These are phyloP conservation scores for Tenodera sinensis DNA, from an alignment of 2,888 invertebrate species.

Conservation along the genomic window DNA sequence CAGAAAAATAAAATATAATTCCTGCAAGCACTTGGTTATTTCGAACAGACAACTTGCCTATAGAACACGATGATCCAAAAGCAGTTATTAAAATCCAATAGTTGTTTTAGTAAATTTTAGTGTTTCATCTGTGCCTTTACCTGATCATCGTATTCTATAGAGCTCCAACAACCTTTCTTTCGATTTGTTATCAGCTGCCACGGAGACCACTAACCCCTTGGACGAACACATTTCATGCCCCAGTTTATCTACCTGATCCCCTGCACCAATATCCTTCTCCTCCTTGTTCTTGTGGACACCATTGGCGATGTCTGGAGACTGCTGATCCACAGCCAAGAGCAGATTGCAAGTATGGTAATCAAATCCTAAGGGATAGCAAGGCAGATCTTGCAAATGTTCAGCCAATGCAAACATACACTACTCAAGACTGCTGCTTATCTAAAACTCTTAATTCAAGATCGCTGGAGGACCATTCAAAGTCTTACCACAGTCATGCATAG, in stretches of 20 bases:
- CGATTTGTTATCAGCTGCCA: not conserved
- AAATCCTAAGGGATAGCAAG: conserved; percentile 70
- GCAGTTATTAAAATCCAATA: no score
- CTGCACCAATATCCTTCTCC: conserved; percentile 92
- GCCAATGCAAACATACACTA: not conserved
- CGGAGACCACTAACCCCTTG: not conserved
- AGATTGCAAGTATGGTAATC: conserved; percentile 99
- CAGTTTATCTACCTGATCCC: conserved; percentile 79
- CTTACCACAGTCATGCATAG: not conserved
- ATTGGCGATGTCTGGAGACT: conserved; percentile 90
- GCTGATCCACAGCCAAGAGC: conserved; percentile 95
- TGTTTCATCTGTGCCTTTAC: no score
- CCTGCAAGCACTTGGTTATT: no score
- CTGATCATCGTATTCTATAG: not conserved
- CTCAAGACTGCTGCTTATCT: not conserved
- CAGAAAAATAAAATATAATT: no score
- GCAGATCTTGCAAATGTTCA: not conserved
- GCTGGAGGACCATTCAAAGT: not conserved
- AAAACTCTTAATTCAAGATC: not conserved
- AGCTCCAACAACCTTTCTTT: not conserved
- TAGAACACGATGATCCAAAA: no score
- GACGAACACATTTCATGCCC: not conserved
- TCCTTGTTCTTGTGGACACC: conserved; percentile 87
- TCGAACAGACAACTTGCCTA: no score
- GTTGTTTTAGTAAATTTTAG: no score